Evolutionary conservation across 2,113 vertebrate genomes (phyloP).

Genomic region (Saimiri boliviensis): DNA sequence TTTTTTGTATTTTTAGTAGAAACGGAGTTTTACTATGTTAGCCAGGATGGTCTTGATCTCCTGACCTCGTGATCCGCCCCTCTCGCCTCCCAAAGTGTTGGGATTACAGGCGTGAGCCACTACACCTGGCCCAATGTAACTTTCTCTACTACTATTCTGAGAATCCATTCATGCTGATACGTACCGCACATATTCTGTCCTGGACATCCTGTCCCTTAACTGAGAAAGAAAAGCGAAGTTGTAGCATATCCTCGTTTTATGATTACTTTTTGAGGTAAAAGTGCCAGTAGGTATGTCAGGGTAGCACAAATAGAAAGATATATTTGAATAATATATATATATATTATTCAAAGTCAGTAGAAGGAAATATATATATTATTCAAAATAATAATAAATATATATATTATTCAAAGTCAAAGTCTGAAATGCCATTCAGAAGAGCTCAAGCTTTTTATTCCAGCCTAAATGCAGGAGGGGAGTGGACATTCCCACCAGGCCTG

Average conservation of each 20-base stretch:
- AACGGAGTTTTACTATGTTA: no score
- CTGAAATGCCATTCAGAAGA: slow-evolving; percentile 65
- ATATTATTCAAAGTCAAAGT: slow-evolving; percentile 35
- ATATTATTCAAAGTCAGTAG: not conserved
- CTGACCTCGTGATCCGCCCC: no score
- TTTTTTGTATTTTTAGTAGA: no score
- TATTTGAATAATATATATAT: no score
- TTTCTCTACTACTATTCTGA: not conserved
- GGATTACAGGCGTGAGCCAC: no score
- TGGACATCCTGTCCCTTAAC: slow-evolving; percentile 51
- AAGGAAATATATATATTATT: not conserved
- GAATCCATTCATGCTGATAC: slow-evolving; percentile 29
- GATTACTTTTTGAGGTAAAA: slow-evolving; percentile 76
- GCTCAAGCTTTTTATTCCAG: slow-evolving; percentile 63
- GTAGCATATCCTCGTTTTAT: slow-evolving; percentile 75
- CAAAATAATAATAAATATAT: no score
- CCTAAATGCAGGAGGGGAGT: slow-evolving; percentile 65
- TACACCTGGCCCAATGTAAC: not conserved
- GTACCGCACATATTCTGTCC: slow-evolving; percentile 56
- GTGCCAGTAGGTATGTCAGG: slow-evolving; percentile 55
- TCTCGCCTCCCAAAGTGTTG: no score
- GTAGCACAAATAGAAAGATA: slow-evolving; percentile 34
- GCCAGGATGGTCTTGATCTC: no score
- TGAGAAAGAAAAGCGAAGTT: slow-evolving; percentile 45
- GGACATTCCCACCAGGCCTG: slow-evolving; percentile 60